Base-by-base conservation (phyloP, 1,140 invertebrate species). In the Bombus superbus region DNA sequence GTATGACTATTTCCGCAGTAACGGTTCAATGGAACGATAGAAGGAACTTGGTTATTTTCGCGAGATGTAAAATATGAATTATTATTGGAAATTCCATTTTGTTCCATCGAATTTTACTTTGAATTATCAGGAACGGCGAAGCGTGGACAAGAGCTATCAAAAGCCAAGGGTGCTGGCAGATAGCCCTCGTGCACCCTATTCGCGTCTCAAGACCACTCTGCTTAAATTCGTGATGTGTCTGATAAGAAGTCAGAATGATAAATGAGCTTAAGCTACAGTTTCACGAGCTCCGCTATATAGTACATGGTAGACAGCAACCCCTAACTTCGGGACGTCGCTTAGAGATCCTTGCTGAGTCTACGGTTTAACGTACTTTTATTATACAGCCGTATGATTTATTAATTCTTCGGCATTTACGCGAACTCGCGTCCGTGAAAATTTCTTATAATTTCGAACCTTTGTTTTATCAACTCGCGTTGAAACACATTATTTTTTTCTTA, bases 161-260 rank as follows among this genome's bases (percentile, higher is more conserved):
- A 10, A 38, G 9, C 32, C 32, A 38, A 68, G 35, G 3, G 35
- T 38, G 3, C 32, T 68, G 9, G 35, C 32, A 38, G 66, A 68
- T 68, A 35, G 66, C 35, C 66, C 35, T 38, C 32, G 66, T 68
- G 35, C 66, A 68, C 66, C 66, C 66, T 38, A 68, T 68, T 68
- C 66, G 25, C 66, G 66, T 68, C 66, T 68, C 66, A 38, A 38
- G 66, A 68, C 66, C 66, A 38, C 66, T 68, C 66, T 22, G 66
- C 8, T 68, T 68, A 68, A 38, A 68, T 68, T 68, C 66, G 66
- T 32, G 66, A 68, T 68, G 18, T 25, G 35, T 38, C 66, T 25
- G 66, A 68, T 68, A 68, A 68, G 66, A 68, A 68, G 66, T 35
- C 35, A 68, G 66, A 68, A 68, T 68, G 66, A 68, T 68, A 68